Percentiles rank a stretch among this genome's conserved stretches.
Evolutionary conservation across 2,113 vertebrate species (phyloP).

Genomic region (Brachypodius melanocephalos): DNA sequence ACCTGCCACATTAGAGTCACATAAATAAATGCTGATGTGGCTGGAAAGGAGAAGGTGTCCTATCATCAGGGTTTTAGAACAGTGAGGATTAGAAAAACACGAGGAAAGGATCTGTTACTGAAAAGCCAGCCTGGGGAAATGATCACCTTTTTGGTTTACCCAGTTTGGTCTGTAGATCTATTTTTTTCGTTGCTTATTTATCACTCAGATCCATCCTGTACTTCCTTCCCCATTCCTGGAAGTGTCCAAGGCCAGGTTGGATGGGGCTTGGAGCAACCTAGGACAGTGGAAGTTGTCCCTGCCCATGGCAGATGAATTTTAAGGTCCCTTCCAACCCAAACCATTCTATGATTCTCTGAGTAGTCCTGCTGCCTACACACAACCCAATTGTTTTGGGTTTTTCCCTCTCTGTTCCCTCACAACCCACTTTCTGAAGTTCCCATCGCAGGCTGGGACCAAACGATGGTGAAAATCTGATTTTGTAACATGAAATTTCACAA

Average conservation of each 20-base stretch:
- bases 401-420: not conserved
- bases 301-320: not conserved
- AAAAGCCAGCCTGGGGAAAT: not conserved
- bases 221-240: not conserved
- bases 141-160: not conserved
- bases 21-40: not conserved
- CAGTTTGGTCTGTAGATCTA: not conserved
- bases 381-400: not conserved
- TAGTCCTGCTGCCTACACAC: not conserved
- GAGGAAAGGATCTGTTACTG: not conserved
- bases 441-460: not conserved
- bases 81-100: not conserved
- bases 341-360: not conserved
- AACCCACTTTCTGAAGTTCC: not conserved
- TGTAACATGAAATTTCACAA: not conserved
- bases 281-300: not conserved
- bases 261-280: rapidly evolving
- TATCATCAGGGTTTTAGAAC: not conserved
- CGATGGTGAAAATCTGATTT: not conserved
- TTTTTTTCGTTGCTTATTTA: not conserved
- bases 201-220: not conserved
- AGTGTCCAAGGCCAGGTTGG: not conserved
- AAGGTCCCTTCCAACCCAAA: not conserved
- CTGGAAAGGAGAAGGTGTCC: not conserved
- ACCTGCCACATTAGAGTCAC: not conserved